Conservation (phyloP, 2,888 invertebrate genomes). For the Dasysyrphus tricinctus region DNA sequence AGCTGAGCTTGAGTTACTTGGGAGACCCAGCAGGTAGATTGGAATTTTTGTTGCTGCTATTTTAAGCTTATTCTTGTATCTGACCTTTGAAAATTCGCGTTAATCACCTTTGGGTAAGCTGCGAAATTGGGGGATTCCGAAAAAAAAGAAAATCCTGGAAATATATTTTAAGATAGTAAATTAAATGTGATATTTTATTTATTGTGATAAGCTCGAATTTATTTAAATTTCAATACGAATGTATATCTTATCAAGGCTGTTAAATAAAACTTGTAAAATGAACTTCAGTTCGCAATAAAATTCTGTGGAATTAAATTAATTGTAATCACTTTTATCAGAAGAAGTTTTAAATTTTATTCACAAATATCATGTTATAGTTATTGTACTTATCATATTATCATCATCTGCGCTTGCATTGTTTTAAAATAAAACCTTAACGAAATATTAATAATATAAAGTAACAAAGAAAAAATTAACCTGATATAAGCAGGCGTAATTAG, state of each 20-base stretch:
- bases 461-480: no score
- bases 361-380: no score
- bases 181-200: background rate
- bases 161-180: background rate
- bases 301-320: background rate
- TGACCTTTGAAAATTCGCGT: constrained; percentile 1
- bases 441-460: no score
- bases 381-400: no score
- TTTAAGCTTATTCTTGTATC: background rate
- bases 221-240: background rate
- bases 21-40: background rate
- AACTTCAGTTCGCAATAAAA: background rate
- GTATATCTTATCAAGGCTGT: background rate
- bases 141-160: background rate
- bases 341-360: no score
- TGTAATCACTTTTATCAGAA: no score
- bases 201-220: background rate
- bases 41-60: background rate
- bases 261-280: background rate
- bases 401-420: no score
- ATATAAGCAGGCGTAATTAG: no score
- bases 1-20: background rate
- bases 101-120: background rate
- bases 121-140: background rate
- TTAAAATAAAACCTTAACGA: no score